phyloP scores from a whole-genome alignment of 2,113 vertebrate species.

The Zosterops japonicus region DNA sequence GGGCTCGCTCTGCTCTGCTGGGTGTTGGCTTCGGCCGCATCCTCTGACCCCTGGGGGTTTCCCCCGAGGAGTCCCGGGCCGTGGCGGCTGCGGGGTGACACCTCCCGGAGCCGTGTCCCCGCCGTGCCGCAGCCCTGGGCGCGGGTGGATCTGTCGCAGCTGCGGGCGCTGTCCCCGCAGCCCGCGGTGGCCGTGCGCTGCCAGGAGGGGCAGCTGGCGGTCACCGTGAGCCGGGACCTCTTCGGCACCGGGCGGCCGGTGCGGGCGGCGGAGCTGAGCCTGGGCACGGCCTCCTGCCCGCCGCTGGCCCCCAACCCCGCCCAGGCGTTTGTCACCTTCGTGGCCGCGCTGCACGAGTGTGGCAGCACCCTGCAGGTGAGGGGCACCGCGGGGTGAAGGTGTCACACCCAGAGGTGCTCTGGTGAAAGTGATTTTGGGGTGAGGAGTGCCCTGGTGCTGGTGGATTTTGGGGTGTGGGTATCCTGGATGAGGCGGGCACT shows the following conservation, averaged over 20 bases:
- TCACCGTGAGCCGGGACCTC: not conserved
- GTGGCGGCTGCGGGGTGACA: not conserved
- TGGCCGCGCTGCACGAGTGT: not conserved
- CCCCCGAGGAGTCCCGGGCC: not conserved
- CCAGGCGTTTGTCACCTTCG: not conserved
- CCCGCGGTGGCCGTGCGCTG: not conserved
- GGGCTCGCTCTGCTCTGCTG: not conserved
- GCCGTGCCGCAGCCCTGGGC: not conserved
- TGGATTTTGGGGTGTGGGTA: not conserved
- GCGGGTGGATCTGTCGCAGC: not conserved
- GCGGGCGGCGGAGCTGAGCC: not conserved
- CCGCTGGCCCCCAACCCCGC: not conserved
- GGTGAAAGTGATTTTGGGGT: not conserved
- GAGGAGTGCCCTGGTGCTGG: not conserved
- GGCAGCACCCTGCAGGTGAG: not conserved
- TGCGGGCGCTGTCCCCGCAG: not conserved
- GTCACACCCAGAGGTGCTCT: accelerated
- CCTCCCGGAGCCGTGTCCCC: not conserved
- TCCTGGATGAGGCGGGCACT: accelerated
- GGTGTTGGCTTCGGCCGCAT: not conserved
- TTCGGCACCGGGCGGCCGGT: not conserved
- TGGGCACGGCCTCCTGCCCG: not conserved
- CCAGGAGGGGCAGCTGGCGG: not conserved
- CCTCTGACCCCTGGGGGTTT: not conserved
- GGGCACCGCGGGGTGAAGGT: accelerated